These are phyloP conservation scores for Armadillidium nasatum DNA, from an alignment of 1,140 invertebrate species.

Conservation along the genomic window DNA sequence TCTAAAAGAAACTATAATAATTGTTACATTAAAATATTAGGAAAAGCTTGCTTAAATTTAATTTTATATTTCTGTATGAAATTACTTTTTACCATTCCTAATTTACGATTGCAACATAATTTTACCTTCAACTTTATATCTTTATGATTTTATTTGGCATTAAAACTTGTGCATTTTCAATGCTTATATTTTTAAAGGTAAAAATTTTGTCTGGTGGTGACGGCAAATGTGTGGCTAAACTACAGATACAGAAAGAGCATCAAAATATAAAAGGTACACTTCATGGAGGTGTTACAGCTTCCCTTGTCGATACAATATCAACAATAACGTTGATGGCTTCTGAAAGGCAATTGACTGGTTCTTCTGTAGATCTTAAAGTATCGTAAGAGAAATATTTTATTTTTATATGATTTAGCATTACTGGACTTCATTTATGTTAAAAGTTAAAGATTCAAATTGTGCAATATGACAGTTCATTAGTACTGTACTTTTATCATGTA, in stretches of 20 bases:
- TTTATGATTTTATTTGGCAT: no score
- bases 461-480: no score
- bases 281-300: slow-evolving; percentile 78
- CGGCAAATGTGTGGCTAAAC: slow-evolving; percentile 66
- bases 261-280: slow-evolving; percentile 67
- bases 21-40: no score
- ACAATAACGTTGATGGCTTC: slow-evolving; percentile 69
- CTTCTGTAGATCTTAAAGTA: slow-evolving; percentile 69
- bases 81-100: no score
- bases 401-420: not conserved
- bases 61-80: no score
- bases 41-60: no score
- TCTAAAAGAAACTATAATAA: no score
- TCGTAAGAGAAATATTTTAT: slow-evolving; percentile 53
- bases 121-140: no score
- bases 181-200: slow-evolving; percentile 54
- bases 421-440: not conserved
- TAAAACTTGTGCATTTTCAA: no score
- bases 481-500: no score
- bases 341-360: slow-evolving; percentile 58
- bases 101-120: no score
- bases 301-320: slow-evolving; percentile 75
- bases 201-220: slow-evolving; percentile 62
- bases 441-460: no score
- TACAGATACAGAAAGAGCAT: slow-evolving; percentile 70